Percentiles rank a stretch among this genome's conserved stretches.
phyloP scores from a whole-genome alignment of 2,113 vertebrate species.

The Pteropus alecto region DNA sequence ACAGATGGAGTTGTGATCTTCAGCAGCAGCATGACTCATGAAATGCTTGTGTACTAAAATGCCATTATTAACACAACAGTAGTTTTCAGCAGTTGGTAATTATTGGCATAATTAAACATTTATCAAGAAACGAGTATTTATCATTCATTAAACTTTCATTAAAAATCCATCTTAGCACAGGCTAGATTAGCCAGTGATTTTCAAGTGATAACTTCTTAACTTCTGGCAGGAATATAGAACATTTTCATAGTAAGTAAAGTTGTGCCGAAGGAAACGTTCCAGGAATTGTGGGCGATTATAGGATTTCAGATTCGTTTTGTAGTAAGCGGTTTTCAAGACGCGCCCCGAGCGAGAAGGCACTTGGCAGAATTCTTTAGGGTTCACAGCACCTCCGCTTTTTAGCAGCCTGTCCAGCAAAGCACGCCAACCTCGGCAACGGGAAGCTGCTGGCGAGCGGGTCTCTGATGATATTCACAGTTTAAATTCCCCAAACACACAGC shows the following conservation, averaged over 20 bases:
- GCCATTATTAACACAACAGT: slow-evolving; percentile 92
- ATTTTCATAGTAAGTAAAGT: slow-evolving; percentile 63
- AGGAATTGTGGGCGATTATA: slow-evolving; percentile 51
- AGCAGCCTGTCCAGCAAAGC: slow-evolving; percentile 58
- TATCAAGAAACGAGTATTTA: slow-evolving; percentile 91
- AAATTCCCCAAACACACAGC: slow-evolving; percentile 40
- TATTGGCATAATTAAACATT: slow-evolving; percentile 94
- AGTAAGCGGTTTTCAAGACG: slow-evolving; percentile 36
- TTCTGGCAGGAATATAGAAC: slow-evolving; percentile 78
- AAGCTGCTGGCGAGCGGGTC: slow-evolving; percentile 60
- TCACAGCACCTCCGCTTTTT: slow-evolving; percentile 53
- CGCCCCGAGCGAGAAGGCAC: slow-evolving; percentile 15
- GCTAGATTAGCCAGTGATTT: slow-evolving; percentile 87
- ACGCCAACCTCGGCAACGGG: slow-evolving; percentile 57
- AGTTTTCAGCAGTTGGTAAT: slow-evolving; percentile 92
- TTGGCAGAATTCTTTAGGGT: slow-evolving; percentile 45
- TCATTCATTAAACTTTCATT: slow-evolving; percentile 92
- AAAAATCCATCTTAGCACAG: slow-evolving; percentile 87
- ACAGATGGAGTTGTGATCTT: slow-evolving; percentile 88
- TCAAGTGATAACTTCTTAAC: slow-evolving; percentile 83
- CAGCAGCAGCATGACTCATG: slow-evolving; percentile 85
- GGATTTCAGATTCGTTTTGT: slow-evolving; percentile 51
- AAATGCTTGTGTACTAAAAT: slow-evolving; percentile 87
- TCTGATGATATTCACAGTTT: slow-evolving; percentile 56
- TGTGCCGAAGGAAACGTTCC: slow-evolving; percentile 55